phyloP scores from a whole-genome alignment of 1,140 invertebrate species.

The Aphelenchoides fujianensis region DNA sequence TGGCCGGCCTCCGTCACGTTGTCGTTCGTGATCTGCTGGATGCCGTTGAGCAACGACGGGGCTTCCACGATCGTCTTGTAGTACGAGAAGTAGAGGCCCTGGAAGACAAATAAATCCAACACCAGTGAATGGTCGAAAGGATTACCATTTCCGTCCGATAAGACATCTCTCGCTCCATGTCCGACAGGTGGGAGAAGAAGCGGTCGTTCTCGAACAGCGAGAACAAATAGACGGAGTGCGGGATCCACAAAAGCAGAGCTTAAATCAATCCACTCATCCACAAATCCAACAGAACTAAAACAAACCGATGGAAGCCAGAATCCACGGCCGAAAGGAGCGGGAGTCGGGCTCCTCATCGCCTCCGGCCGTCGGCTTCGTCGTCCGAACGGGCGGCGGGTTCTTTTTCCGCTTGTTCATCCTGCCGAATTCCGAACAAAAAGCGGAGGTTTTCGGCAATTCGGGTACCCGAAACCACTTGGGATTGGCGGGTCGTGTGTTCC shows the following conservation, averaged over 20 bases:
- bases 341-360: neutral
- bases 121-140: neutral
- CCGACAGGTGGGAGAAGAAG: slow-evolving; percentile 67
- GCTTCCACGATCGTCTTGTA: slow-evolving; percentile 77
- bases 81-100: slow-evolving; percentile 83
- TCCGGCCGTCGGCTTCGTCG: neutral
- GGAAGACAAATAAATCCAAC: slow-evolving; percentile 55
- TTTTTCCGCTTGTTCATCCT: neutral
- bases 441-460: no score
- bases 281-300: neutral
- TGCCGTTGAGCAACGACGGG: slow-evolving; percentile 69
- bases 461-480: no score
- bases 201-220: slow-evolving; percentile 66
- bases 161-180: slow-evolving; percentile 66
- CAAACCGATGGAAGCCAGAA: neutral
- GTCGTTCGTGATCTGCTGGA: slow-evolving; percentile 71
- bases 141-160: neutral
- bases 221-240: slow-evolving; percentile 49
- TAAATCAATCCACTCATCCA: neutral
- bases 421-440: no score
- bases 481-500: no score
- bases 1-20: slow-evolving; percentile 76
- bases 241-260: slow-evolving; percentile 32
- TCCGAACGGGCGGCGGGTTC: neutral
- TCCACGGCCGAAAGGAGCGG: neutral